Evolutionary conservation across 1,140 invertebrate species (phyloP).

Genomic region (Lysiphlebus fabarum): DNA sequence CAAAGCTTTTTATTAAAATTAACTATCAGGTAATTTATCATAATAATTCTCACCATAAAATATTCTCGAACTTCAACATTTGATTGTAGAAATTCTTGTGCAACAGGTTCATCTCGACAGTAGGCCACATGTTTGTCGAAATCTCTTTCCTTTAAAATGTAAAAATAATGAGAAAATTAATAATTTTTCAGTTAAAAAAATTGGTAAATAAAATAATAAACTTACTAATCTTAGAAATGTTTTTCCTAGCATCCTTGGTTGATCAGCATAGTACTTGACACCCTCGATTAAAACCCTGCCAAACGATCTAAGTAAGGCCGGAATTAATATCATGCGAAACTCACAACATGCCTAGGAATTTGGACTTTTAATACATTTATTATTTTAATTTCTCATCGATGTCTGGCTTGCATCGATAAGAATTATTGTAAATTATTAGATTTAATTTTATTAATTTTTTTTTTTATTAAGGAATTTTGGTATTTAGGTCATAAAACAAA

Average conservation of each 20-base stretch:
- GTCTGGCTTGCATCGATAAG: neutral
- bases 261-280: constrained; percentile 86
- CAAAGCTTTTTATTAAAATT: neutral
- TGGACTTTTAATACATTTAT: neutral
- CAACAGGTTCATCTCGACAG: constrained; percentile 79
- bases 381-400: constrained; percentile 2
- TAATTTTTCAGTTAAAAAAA: too few species aligned
- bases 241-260: constrained; percentile 81
- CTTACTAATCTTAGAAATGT: constrained; percentile 79
- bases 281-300: constrained; percentile 88
- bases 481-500: neutral
- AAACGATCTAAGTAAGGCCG: constrained; percentile 57
- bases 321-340: constrained; percentile 54
- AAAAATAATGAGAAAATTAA: too few species aligned
- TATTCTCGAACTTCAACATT: constrained; percentile 71
- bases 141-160: constrained; percentile 71
- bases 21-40: neutral
- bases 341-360: constrained; percentile 43
- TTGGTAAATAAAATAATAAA: neutral
- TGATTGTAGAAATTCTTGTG: constrained; percentile 74
- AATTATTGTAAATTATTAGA: neutral
- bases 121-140: constrained; percentile 92
- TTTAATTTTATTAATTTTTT: neutral
- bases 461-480: neutral
- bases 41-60: constrained; percentile 69